These are phyloP conservation scores for Drosophila hydei DNA, from an alignment of 1,140 invertebrate genomes.

Conservation along the genomic window DNA sequence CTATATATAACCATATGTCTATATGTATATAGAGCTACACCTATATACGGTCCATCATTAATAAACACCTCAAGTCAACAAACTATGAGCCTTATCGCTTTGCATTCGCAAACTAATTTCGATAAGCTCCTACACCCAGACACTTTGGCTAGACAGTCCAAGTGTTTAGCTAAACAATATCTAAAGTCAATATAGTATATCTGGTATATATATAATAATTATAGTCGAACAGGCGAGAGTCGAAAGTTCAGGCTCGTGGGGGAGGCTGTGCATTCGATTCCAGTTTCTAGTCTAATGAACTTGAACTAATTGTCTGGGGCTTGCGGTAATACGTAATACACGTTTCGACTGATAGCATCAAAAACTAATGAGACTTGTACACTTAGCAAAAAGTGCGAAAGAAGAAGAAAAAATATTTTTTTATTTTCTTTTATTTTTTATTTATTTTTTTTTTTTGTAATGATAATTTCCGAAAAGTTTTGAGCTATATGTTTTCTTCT, in stretches of 20 bases:
- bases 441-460: too few relatives aligned
- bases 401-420: not conserved
- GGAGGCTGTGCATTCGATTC: conserved; percentile 1
- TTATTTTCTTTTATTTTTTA: not conserved
- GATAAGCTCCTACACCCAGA: conserved; percentile 54
- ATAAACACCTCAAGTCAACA: conserved; percentile 23
- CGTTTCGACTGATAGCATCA: not conserved
- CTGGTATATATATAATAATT: conserved; percentile 11
- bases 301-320: conserved; percentile 17
- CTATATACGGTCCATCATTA: conserved; percentile 1
- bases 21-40: not conserved
- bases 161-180: conserved; percentile 21
- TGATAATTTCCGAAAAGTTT: too few relatives aligned
- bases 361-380: not conserved
- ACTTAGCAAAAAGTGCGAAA: not conserved
- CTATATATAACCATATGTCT: conserved; percentile 4
- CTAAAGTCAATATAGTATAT: conserved; percentile 38
- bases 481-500: too few relatives aligned
- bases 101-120: conserved; percentile 50
- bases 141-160: conserved; percentile 53
- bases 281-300: conserved; percentile 52
- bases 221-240: conserved; percentile 21
- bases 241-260: conserved; percentile 52
- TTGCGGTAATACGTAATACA: conserved; percentile 19
- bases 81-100: conserved; percentile 17